Evolutionary conservation across 2,888 invertebrate genomes (phyloP).

Genomic region (Amaurobius ferox): DNA sequence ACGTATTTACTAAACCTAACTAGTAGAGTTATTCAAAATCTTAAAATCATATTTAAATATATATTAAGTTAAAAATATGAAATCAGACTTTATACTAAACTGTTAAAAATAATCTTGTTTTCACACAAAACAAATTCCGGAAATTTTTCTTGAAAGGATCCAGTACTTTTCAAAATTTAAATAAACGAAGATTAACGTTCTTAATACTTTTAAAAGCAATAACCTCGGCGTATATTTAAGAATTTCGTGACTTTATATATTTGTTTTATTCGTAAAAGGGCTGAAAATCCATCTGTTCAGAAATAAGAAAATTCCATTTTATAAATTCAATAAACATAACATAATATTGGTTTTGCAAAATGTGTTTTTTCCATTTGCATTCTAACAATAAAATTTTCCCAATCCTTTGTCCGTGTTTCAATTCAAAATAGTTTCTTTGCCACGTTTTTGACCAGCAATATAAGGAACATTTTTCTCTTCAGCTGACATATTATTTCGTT

Average conservation of each 20-base stretch:
- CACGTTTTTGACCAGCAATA: constrained; percentile 5
- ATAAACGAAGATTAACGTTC: not conserved
- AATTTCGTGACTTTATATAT: not conserved
- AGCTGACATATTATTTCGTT: not conserved
- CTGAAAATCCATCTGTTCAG: constrained; percentile 28
- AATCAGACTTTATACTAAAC: no score
- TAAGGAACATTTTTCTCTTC: constrained; percentile 26
- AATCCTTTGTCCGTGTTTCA: constrained; percentile 53
- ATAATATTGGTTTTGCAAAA: constrained; percentile 28
- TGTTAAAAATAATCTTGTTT: no score
- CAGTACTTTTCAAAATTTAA: not conserved
- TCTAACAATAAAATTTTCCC: constrained; percentile 45
- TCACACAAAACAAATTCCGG: no score
- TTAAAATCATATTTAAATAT: no score
- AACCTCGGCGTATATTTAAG: not conserved
- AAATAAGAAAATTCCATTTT: constrained; percentile 45
- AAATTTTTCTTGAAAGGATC: no score
- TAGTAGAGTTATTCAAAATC: no score
- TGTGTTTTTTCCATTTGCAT: constrained; percentile 59
- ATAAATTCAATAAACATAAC: constrained; percentile 55
- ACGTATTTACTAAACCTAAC: no score
- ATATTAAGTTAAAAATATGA: no score
- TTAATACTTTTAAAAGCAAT: not conserved
- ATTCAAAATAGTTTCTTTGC: constrained; percentile 33
- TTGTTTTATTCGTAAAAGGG: not conserved